A percentile compares a stretch with the other conserved stretches of the same genome.
Evolutionary conservation across 2,888 invertebrate genomes (phyloP).

Genomic region (Scaptomyza tumidula): DNA sequence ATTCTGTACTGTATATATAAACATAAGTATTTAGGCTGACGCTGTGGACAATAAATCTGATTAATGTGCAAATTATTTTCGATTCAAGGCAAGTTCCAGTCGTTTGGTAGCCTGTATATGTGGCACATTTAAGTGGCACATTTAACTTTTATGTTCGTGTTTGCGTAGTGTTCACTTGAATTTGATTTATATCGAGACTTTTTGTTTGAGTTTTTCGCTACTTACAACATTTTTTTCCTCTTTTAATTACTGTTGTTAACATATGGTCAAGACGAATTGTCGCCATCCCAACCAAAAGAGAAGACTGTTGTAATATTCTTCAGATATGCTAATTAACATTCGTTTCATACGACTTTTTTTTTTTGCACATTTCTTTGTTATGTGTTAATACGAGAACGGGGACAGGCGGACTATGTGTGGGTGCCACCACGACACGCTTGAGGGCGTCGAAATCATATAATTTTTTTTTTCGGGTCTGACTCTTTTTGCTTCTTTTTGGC

Average conservation of each 20-base stretch:
- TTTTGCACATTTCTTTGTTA: slow-evolving; percentile 27
- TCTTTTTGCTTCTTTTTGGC: slow-evolving; percentile 3
- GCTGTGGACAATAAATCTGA: slow-evolving; percentile 66
- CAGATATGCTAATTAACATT: slow-evolving; percentile 29
- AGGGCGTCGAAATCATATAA: slow-evolving; percentile 59
- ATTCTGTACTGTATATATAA: slow-evolving; percentile 6
- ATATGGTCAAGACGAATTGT: slow-evolving; percentile 37
- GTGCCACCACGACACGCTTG: slow-evolving; percentile 44
- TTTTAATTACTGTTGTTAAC: slow-evolving; percentile 52
- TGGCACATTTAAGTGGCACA: slow-evolving; percentile 60
- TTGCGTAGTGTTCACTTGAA: slow-evolving; percentile 54
- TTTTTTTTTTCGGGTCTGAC: slow-evolving; percentile 22
- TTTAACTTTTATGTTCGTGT: slow-evolving; percentile 52
- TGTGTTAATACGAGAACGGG: neutral
- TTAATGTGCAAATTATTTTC: slow-evolving; percentile 70
- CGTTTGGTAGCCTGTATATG: slow-evolving; percentile 25
- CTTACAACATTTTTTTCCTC: slow-evolving; percentile 21
- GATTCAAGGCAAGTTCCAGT: slow-evolving; percentile 53
- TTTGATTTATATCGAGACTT: slow-evolving; percentile 66
- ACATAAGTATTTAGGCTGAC: slow-evolving; percentile 46
- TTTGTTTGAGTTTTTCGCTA: slow-evolving; percentile 27
- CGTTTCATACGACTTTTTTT: slow-evolving; percentile 5
- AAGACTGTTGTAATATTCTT: slow-evolving; percentile 18
- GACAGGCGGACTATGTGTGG: slow-evolving; percentile 1
- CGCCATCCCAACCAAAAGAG: neutral